phyloP scores from a whole-genome alignment of 2,888 invertebrate genomes.

The Tricholauxania praeusta region DNA sequence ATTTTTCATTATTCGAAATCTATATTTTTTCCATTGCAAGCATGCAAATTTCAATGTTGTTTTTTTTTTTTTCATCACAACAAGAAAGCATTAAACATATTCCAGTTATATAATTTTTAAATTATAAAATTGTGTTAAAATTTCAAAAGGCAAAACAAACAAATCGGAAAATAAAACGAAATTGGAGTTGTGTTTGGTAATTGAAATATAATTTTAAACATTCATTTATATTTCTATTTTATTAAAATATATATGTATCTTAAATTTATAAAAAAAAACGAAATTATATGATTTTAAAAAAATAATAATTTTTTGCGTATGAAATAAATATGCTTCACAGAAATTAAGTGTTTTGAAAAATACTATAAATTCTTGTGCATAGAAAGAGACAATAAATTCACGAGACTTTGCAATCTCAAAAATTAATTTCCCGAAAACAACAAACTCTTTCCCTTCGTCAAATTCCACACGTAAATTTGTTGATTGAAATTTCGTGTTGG shows the following conservation, averaged over 20 bases:
- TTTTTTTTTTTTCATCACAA: conserved; percentile 15
- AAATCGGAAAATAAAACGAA: conserved; percentile 8
- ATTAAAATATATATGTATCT: conserved; percentile 26
- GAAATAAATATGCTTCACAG: background rate
- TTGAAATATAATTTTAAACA: conserved; percentile 20
- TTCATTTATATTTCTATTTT: conserved; percentile 33
- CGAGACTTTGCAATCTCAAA: too few relatives aligned
- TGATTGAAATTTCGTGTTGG: too few relatives aligned
- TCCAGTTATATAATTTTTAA: conserved; percentile 30
- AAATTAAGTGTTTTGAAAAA: too few relatives aligned
- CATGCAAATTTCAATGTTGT: conserved; percentile 21
- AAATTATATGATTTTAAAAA: conserved; percentile 24
- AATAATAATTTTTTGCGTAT: background rate
- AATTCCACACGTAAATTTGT: too few relatives aligned
- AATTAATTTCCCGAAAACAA: too few relatives aligned
- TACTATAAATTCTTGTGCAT: background rate
- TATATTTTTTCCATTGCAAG: conserved; percentile 18
- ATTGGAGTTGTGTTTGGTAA: conserved; percentile 22
- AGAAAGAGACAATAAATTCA: background rate
- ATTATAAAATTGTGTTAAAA: conserved; percentile 18
- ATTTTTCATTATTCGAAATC: conserved; percentile 12
- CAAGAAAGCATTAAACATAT: conserved; percentile 19
- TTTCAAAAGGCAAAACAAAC: background rate
- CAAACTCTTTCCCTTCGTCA: too few relatives aligned
- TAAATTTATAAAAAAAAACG: conserved; percentile 13